phyloP scores from a whole-genome alignment of 2,113 vertebrate species.

The Strix uralensis region DNA sequence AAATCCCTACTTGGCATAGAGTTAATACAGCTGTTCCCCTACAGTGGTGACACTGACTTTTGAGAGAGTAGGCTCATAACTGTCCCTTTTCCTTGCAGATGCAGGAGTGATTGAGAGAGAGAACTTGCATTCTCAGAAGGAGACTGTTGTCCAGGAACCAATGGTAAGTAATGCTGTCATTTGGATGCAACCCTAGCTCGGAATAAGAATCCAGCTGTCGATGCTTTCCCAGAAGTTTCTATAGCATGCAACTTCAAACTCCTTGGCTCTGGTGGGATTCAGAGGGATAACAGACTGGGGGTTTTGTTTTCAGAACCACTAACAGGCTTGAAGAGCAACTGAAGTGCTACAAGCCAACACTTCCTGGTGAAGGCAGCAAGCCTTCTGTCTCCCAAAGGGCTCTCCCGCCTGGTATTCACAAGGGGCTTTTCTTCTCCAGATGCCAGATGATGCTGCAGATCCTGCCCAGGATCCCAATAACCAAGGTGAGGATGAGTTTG shows the following conservation, averaged over 20 bases:
- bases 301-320: rapidly evolving
- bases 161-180: not conserved
- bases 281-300: not conserved
- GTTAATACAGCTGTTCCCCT: not conserved
- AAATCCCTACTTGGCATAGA: not conserved
- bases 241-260: rapidly evolving
- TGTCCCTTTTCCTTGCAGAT: slow-evolving; percentile 43
- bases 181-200: not conserved
- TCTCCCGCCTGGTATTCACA: not conserved
- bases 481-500: slow-evolving; percentile 76
- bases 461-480: slow-evolving; percentile 70
- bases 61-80: not conserved
- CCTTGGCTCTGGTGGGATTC: not conserved
- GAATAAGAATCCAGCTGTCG: not conserved
- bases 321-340: not conserved
- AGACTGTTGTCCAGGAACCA: not conserved
- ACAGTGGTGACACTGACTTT: not conserved
- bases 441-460: slow-evolving; percentile 50
- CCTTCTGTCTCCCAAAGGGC: not conserved
- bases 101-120: slow-evolving; percentile 62
- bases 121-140: not conserved
- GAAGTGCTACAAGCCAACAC: not conserved
- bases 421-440: not conserved
- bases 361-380: not conserved
- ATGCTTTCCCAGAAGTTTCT: not conserved